Conservation (phyloP, 2,888 invertebrate species). For the Latheticus oryzae region DNA sequence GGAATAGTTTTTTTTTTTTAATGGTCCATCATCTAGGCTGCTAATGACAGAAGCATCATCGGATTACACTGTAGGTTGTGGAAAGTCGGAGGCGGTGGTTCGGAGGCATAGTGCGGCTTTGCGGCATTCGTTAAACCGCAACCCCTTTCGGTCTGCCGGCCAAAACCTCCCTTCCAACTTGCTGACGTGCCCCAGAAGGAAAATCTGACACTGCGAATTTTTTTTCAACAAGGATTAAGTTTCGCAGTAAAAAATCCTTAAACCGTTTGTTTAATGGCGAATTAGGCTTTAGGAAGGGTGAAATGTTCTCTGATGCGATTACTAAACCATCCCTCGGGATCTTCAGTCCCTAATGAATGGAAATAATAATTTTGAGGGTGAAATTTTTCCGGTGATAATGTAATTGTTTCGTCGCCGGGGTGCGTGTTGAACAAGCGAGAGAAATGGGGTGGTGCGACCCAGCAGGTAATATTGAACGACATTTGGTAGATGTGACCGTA, state of each 20-base stretch:
- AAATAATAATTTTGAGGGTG: slow-evolving; percentile 5
- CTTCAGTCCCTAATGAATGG: not conserved
- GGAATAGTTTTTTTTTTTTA: too few relatives aligned
- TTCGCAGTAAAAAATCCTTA: not conserved
- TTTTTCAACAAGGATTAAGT: not conserved
- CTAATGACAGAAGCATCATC: slow-evolving; percentile 48
- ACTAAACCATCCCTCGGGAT: not conserved
- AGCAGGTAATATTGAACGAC: slow-evolving; percentile 54
- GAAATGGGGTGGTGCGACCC: slow-evolving; percentile 35
- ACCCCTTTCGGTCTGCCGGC: slow-evolving; percentile 42
- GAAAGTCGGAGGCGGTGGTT: slow-evolving; percentile 44
- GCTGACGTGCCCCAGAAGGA: not conserved
- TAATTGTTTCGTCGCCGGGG: slow-evolving; percentile 14
- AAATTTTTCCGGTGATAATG: slow-evolving; percentile 20
- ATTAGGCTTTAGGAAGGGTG: not conserved
- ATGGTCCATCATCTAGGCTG: slow-evolving; percentile 11
- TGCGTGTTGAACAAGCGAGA: slow-evolving; percentile 12
- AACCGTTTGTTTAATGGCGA: not conserved
- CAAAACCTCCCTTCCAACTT: slow-evolving; percentile 20
- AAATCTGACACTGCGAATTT: not conserved
- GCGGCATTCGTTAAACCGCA: slow-evolving; percentile 43
- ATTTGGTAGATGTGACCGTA: slow-evolving; percentile 60
- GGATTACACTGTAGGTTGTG: slow-evolving; percentile 46
- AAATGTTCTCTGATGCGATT: not conserved
- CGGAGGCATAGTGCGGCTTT: slow-evolving; percentile 43